These are phyloP conservation scores for Leucosticte australis DNA, from an alignment of 2,113 vertebrate species.

Conservation along the genomic window DNA sequence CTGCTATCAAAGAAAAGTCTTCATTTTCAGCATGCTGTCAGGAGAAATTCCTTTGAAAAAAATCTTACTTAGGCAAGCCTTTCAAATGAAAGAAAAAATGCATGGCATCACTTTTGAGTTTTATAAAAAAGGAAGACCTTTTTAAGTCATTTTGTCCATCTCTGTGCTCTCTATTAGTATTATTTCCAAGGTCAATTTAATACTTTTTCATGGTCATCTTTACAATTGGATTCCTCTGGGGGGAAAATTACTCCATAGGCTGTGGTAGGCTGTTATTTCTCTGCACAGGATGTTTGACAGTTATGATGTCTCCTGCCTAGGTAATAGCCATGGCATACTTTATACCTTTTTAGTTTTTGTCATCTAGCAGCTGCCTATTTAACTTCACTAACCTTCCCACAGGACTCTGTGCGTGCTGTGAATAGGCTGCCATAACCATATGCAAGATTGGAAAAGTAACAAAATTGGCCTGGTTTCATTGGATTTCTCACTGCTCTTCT, in stretches of 20 bases:
- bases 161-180: neutral
- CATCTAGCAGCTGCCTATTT: neutral
- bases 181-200: neutral
- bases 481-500: neutral
- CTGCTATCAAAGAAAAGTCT: slow-evolving; percentile 35
- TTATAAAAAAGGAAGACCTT: neutral
- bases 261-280: neutral
- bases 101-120: neutral
- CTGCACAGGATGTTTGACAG: neutral
- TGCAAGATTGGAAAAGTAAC: neutral
- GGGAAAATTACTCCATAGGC: neutral
- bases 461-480: neutral
- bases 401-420: neutral
- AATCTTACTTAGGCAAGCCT: neutral
- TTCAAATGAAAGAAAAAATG: neutral
- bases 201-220: neutral
- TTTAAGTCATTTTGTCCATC: neutral
- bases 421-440: neutral
- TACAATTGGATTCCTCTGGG: neutral
- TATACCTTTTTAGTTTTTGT: neutral
- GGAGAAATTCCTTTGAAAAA: slow-evolving; percentile 10
- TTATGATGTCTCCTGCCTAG: neutral
- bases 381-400: neutral
- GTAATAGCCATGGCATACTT: neutral
- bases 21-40: neutral